Evolutionary conservation across 2,113 vertebrate genomes (phyloP), one percentile per base, ranked within the genome.

Genomic region (Boulengeromyrus knoepffleri): DNA sequence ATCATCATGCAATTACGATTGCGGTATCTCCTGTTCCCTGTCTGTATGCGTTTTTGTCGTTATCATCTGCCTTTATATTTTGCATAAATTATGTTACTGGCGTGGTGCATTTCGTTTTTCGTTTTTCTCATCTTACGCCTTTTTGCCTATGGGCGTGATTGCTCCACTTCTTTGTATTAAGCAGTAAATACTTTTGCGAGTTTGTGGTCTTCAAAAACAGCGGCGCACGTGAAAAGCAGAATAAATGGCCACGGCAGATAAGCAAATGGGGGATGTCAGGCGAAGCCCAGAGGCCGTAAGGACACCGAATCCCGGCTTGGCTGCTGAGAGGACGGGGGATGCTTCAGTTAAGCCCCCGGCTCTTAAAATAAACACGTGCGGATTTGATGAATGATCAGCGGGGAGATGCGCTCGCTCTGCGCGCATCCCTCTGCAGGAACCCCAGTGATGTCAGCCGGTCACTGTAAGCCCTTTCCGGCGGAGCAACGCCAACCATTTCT

Each of bases 351-450:
- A 91, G 85, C 85, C 58, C 50, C 31, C 74, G 21, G 85, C 89
- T 70, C 92, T 92, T 70, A 87, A 92, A 90, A 93, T 90, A 92
- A 93, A 91, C 92, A 89, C 92, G 36, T 92, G 89, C 77, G 90
- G 90, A 87, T 90, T 50, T 92, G 91, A 93, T 93, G 91, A 93
- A 93, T 91, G 90, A 92, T 80, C 5, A 8, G 74, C 39, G 42
- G 3, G 39, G 53, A 70, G 70, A 90, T 58, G 36, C 74, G 74
- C 70, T 88, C 74, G 52, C 70, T 52, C 42, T 85, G 6, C 21
- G 27, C 52, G 31, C 36, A 56, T 88, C 87, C 42, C 52, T 88
- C 74, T 49, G 45, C 87, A 66, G 90, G 36, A 62, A 84, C 36
- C 74, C 13, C 15, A 13, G 15, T 80, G 74, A 42, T 39, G 74